These are phyloP conservation scores for Muscidifurax raptorellus DNA, from an alignment of 1,140 invertebrate species.

Conservation along the genomic window DNA sequence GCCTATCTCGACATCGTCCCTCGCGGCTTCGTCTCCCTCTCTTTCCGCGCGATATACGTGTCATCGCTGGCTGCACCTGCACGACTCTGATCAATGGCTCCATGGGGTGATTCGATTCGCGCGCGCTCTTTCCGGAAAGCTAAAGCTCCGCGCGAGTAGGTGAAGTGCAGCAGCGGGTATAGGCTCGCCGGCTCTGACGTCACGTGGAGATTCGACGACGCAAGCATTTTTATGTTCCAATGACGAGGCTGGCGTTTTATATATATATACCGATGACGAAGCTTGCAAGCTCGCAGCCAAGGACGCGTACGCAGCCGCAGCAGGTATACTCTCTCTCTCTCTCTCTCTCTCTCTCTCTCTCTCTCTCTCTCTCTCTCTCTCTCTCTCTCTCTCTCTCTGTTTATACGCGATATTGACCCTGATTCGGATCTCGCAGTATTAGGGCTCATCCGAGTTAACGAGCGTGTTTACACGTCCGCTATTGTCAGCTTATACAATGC, in stretches of 20 bases:
- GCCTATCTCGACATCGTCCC: constrained; percentile 71
- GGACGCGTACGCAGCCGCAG: constrained; percentile 14
- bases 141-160: neutral
- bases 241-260: constrained; percentile 67
- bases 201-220: constrained; percentile 65
- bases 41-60: neutral
- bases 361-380: too few relatives aligned
- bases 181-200: constrained; percentile 16
- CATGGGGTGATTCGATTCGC: neutral
- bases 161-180: neutral
- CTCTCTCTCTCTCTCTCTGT: too few relatives aligned
- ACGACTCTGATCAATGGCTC: neutral
- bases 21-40: constrained; percentile 36
- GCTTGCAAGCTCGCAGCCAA: constrained; percentile 49
- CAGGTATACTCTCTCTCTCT: too few relatives aligned
- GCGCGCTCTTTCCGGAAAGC: neutral
- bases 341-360: too few relatives aligned
- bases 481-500: neutral
- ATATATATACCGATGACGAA: constrained; percentile 66
- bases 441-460: constrained; percentile 43
- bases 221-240: constrained; percentile 67
- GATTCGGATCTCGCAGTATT: neutral
- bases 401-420: neutral
- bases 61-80: neutral
- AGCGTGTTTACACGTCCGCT: constrained; percentile 59